Conservation (phyloP, 1,140 invertebrate genomes). For the Proctacanthus coquilletti region DNA sequence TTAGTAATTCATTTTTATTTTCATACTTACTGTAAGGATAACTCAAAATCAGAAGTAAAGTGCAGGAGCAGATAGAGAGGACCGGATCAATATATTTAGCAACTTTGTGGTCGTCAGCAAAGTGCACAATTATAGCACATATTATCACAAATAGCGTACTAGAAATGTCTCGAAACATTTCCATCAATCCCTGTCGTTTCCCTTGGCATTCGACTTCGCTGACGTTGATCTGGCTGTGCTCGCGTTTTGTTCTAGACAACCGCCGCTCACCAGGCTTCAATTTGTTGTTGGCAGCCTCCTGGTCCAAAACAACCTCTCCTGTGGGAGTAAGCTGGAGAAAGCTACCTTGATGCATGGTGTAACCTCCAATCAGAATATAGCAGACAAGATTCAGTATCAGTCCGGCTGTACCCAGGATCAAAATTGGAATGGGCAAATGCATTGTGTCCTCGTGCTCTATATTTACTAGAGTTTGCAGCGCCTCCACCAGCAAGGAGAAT, state of each 20-base stretch:
- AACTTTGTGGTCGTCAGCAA: constrained; percentile 36
- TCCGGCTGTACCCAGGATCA: constrained; percentile 47
- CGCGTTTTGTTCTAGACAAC: constrained; percentile 23
- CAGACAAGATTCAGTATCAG: constrained; percentile 53
- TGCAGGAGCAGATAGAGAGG: constrained; percentile 48
- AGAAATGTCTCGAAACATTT: constrained; percentile 45
- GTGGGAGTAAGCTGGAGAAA: constrained; percentile 48
- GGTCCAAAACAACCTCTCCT: constrained; percentile 46
- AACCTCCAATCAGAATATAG: constrained; percentile 61
- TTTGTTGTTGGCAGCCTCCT: constrained; percentile 33
- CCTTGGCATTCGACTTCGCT: no score
- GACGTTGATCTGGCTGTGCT: no score
- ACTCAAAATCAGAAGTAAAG: constrained; percentile 44
- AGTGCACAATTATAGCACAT: constrained; percentile 45
- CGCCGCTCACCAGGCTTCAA: constrained; percentile 32
- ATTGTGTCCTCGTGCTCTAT: constrained; percentile 60
- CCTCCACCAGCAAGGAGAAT: constrained; percentile 66
- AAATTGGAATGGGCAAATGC: constrained; percentile 32
- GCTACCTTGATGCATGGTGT: constrained; percentile 60
- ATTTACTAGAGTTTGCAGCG: constrained; percentile 61
- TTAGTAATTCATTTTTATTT: no score
- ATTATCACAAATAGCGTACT: constrained; percentile 52
- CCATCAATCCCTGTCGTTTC: constrained; percentile 32
- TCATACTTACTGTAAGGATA: constrained; percentile 58
- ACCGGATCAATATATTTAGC: constrained; percentile 59